A percentile compares a stretch with the other conserved stretches of the same genome.
These are phyloP conservation scores for Brotula barbata DNA, from an alignment of 2,797 vertebrate genomes.

Conservation along the genomic window DNA sequence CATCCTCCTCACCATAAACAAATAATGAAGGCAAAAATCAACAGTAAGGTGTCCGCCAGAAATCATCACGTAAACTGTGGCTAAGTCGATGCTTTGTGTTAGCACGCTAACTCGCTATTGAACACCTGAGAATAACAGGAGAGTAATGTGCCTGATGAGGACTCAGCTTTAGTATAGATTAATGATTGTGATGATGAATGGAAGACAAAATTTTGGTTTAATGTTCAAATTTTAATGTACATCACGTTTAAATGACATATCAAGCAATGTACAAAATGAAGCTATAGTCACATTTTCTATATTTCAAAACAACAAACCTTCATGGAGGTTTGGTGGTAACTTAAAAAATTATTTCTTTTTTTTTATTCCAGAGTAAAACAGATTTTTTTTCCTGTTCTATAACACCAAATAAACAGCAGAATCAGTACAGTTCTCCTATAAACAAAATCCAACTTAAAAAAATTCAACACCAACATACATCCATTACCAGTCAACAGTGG, in stretches of 20 bases:
- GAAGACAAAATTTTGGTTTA: slow-evolving; percentile 45
- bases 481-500: slow-evolving; percentile 48
- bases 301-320: slow-evolving; percentile 48
- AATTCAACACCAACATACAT: slow-evolving; percentile 39
- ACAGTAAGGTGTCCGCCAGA: too few species aligned
- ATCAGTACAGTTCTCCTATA: slow-evolving; percentile 41
- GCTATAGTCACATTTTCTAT: slow-evolving; percentile 55
- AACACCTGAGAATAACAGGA: too few species aligned
- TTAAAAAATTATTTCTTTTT: slow-evolving; percentile 3
- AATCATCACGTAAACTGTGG: too few species aligned
- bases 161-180: too few species aligned
- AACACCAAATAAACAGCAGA: slow-evolving; percentile 34
- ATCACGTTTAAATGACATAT: slow-evolving; percentile 61
- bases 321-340: slow-evolving; percentile 28
- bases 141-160: too few species aligned
- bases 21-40: too few species aligned
- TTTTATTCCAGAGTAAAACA: slow-evolving; percentile 15
- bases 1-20: too few species aligned
- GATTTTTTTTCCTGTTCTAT: slow-evolving; percentile 37
- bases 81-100: too few species aligned
- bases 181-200: not conserved
- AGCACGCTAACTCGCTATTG: too few species aligned
- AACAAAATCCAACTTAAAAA: slow-evolving; percentile 69
- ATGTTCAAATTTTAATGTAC: slow-evolving; percentile 79
- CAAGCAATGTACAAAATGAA: slow-evolving; percentile 54